Conservation (phyloP, 2,797 vertebrate genomes). For the Poecilia wingei region DNA sequence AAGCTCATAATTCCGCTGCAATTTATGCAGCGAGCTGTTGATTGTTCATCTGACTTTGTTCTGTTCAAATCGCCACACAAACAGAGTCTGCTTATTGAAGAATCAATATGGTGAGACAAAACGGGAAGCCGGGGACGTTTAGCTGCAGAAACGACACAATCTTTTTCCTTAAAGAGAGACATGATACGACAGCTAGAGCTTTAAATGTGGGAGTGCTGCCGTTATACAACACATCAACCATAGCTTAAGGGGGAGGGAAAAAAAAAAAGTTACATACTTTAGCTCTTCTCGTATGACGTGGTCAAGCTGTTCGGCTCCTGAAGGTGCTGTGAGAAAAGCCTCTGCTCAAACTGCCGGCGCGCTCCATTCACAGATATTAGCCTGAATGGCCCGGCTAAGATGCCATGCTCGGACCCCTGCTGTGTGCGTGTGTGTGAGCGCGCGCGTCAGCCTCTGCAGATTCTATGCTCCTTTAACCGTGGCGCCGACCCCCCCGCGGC, state of each 20-base stretch:
- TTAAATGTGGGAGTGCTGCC: conserved; percentile 15
- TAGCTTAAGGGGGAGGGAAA: conserved; percentile 7
- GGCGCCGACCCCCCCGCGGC: conserved; percentile 39
- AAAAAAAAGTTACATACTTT: conserved; percentile 8
- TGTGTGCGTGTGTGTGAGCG: conserved; percentile 46
- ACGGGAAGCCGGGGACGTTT: neutral
- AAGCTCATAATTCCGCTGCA: conserved; percentile 8
- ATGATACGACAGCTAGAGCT: conserved; percentile 17
- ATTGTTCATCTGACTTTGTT: conserved; percentile 5
- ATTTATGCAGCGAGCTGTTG: neutral
- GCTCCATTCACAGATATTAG: conserved; percentile 78
- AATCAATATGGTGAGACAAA: conserved; percentile 4
- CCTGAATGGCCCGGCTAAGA: conserved; percentile 73
- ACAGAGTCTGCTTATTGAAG: conserved; percentile 15
- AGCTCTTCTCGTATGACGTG: conserved; percentile 26
- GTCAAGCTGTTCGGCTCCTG: conserved; percentile 43
- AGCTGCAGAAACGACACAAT: conserved; percentile 11
- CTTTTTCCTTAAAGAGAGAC: conserved; percentile 27
- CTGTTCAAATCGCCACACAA: conserved; percentile 24
- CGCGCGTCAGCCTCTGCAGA: conserved; percentile 47
- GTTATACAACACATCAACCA: conserved; percentile 12
- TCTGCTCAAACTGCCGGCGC: conserved; percentile 56
- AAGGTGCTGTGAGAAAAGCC: conserved; percentile 52
- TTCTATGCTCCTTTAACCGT: conserved; percentile 62
- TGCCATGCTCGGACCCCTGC: conserved; percentile 70